Percentiles rank a stretch among this genome's conserved stretches.
Conservation (phyloP, 1,140 invertebrate species). For the Polyergus mexicanus region DNA sequence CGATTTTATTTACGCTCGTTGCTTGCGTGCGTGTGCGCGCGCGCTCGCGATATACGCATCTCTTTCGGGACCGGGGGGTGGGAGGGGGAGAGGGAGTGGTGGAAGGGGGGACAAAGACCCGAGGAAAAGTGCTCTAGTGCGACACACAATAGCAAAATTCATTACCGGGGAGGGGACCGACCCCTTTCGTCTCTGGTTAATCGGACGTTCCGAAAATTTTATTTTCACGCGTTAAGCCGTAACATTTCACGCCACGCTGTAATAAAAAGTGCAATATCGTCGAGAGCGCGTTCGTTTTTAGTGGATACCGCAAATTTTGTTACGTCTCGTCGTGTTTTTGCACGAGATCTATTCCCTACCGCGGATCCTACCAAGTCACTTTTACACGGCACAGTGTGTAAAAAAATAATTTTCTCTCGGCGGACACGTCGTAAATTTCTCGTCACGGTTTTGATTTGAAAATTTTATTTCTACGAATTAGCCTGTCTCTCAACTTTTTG, state of each 20-base stretch:
- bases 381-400: not conserved
- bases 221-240: not conserved
- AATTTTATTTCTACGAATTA: not conserved
- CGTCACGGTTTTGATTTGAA: too few species aligned
- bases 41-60: not conserved
- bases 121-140: slow-evolving; percentile 31
- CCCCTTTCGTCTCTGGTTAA: slow-evolving; percentile 11
- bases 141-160: slow-evolving; percentile 54
- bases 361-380: not conserved
- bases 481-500: not conserved
- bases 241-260: not conserved
- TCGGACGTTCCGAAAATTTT: slow-evolving; percentile 7
- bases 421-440: not conserved
- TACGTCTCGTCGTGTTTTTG: not conserved
- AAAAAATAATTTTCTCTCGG: not conserved
- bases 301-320: not conserved
- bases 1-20: slow-evolving; percentile 52
- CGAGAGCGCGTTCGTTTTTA: not conserved
- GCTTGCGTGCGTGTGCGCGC: not conserved
- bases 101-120: slow-evolving; percentile 47
- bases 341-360: not conserved
- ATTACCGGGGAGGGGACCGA: slow-evolving; percentile 24
- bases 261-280: slow-evolving; percentile 8
- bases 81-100: too few species aligned
- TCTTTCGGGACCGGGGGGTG: slow-evolving; percentile 27